Conservation (phyloP, 2,797 vertebrate species). For the Tachyglossus aculeatus region DNA sequence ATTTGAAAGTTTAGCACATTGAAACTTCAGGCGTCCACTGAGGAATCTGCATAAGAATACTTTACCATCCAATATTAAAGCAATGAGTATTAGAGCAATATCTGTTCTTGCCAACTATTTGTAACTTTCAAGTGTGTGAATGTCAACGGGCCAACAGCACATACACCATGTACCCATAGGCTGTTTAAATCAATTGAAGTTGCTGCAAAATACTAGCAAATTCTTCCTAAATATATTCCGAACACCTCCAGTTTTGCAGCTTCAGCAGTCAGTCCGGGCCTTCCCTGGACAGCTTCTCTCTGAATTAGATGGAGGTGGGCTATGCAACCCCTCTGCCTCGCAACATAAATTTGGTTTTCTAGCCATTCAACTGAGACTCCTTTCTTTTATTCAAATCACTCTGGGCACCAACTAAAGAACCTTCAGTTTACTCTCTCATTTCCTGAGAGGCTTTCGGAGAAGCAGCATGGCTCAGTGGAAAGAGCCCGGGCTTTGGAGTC, state of each 20-base stretch:
- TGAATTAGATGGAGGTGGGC: not conserved
- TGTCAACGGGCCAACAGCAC: no score
- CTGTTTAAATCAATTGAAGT: no score
- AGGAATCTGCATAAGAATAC: constrained; percentile 81
- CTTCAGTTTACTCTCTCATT: constrained; percentile 4
- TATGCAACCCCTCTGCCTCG: not conserved
- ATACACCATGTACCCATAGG: no score
- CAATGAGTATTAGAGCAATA: constrained; percentile 25
- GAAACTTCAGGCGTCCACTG: constrained; percentile 78
- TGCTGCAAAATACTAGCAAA: no score
- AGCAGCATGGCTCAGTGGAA: constrained; percentile 2
- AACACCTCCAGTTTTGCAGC: no score
- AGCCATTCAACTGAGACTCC: constrained; percentile 33
- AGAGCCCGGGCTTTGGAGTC: no score
- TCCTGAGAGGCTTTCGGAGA: not conserved
- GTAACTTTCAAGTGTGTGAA: not conserved
- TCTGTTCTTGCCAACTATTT: constrained; percentile 30
- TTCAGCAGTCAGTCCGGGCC: not conserved
- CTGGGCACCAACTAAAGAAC: constrained; percentile 13
- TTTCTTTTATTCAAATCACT: constrained; percentile 30
- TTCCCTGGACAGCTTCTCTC: not conserved
- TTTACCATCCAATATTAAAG: constrained; percentile 73
- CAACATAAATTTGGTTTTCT: not conserved
- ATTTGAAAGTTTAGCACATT: constrained; percentile 69
- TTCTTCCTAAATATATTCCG: no score